phyloP scores from a whole-genome alignment of 2,113 vertebrate species.

The Crotalus viridis region DNA sequence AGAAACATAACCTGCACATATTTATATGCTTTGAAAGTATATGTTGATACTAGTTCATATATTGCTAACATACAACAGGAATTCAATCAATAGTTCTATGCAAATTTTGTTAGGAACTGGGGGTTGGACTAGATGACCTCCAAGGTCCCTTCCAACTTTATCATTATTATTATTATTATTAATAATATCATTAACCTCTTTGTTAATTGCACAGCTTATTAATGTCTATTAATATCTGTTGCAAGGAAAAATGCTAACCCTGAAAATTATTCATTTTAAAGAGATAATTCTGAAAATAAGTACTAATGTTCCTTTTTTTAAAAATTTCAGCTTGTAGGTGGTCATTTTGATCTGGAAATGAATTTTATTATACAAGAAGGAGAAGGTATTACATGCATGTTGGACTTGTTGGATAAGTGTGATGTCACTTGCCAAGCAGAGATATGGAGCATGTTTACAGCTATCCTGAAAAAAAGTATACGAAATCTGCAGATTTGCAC shows the following conservation, averaged over 20 bases:
- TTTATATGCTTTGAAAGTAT: not conserved
- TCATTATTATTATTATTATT: too few species aligned
- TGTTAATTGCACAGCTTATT: not conserved
- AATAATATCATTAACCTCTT: not conserved
- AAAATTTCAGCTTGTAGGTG: constrained; percentile 84
- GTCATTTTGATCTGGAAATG: constrained; percentile 97
- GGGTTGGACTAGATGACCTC: too few species aligned
- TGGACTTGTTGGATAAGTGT: constrained; percentile 91
- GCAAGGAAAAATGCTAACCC: not conserved
- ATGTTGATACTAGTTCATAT: not conserved
- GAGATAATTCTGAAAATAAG: not conserved
- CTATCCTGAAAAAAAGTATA: constrained; percentile 94
- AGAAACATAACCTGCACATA: not conserved
- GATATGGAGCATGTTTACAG: constrained; percentile 97
- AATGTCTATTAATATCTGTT: not conserved
- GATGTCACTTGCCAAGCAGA: constrained; percentile 93
- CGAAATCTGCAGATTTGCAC: constrained; percentile 93
- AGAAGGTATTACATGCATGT: constrained; percentile 92
- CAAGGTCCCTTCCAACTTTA: too few species aligned
- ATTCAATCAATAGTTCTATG: not conserved
- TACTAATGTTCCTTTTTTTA: not conserved
- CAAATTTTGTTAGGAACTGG: too few species aligned
- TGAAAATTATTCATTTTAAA: not conserved
- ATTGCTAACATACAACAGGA: not conserved
- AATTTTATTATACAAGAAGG: constrained; percentile 98